phyloP scores from a whole-genome alignment of 2,113 vertebrate genomes.

The Antigone vipio region DNA sequence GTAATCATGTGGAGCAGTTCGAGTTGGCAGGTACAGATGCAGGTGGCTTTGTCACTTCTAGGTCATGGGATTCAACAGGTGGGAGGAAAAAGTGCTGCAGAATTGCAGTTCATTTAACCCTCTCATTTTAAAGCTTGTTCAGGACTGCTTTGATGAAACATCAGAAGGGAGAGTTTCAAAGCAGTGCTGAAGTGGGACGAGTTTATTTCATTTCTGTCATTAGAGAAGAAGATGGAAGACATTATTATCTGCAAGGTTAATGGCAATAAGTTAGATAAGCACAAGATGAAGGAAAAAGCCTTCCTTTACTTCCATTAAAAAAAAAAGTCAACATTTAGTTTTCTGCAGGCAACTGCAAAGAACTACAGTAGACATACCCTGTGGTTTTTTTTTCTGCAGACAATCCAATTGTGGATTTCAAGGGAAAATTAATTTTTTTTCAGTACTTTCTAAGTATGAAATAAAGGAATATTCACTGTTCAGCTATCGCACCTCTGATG shows the following conservation, averaged over 20 bases:
- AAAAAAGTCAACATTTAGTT: neutral
- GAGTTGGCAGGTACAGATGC: neutral
- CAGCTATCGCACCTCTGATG: neutral
- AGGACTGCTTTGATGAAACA: constrained; percentile 44
- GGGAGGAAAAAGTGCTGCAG: neutral
- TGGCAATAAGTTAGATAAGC: constrained; percentile 55
- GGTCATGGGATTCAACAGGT: constrained; percentile 4
- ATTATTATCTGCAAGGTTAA: constrained; percentile 34
- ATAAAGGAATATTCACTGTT: neutral
- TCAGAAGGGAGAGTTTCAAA: constrained; percentile 62
- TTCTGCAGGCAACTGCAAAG: neutral
- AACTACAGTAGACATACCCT: neutral
- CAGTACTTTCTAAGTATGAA: neutral
- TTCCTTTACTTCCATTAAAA: neutral
- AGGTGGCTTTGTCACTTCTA: constrained; percentile 12
- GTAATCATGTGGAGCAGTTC: neutral
- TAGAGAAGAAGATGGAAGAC: neutral
- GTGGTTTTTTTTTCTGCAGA: neutral
- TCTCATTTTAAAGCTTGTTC: constrained; percentile 39
- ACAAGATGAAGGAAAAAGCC: neutral
- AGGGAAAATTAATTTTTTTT: neutral
- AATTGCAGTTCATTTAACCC: neutral
- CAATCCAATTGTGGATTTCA: neutral
- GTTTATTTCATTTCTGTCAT: constrained; percentile 35
- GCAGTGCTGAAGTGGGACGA: constrained; percentile 12